Base-by-base conservation (phyloP, 2,888 invertebrate genomes). In the Drosophila silvestris region DNA sequence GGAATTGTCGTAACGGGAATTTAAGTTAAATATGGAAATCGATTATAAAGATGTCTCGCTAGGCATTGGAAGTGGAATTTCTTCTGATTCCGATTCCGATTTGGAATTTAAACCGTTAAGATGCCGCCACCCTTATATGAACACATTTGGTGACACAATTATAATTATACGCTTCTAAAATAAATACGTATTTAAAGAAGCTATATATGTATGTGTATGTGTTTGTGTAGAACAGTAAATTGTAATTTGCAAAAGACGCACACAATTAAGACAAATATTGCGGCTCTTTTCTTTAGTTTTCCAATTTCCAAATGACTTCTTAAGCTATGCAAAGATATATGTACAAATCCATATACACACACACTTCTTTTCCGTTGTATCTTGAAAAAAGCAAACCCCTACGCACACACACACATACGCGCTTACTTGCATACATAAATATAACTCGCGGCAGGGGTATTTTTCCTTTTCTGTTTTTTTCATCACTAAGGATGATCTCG, bases 401-500 rank as follows among this genome's bases (percentile, higher is more conserved):
- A 51, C 53, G 30, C 39, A 47, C 26, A 39, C 57, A 22, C n/a
- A 26, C 22, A 37, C 41, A 41, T 28, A 44, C 47, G 53, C 39
- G 56, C 53, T 52, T 56, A 30, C 37, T 47, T 39, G 57, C 70
- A 66, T 26, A 32, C 30, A 70, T 39, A 50, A 39, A 44, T 26
- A 41, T 12, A 56, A 19, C 22, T 53, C 16, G 35, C 16, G 28
- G 61, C 61, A 53, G 35, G 30, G 26, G 50, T n/a, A 67, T 44
- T 64, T 70, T 70, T 67, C 41, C 53, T 22, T 26, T 14, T 51
- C 19, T 52, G 37, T 41, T 66, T 58, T 66, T 70, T 83, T 81
- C 81, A 77, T 79, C 77, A 70, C 57, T 65, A 79, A 77, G 81
- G 83, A 83, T 82, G 82, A 82, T 82, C 84, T 75, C 73, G 72